Evolutionary conservation across 2,888 invertebrate genomes (phyloP).

Genomic region (Neoaliturus tenellus): DNA sequence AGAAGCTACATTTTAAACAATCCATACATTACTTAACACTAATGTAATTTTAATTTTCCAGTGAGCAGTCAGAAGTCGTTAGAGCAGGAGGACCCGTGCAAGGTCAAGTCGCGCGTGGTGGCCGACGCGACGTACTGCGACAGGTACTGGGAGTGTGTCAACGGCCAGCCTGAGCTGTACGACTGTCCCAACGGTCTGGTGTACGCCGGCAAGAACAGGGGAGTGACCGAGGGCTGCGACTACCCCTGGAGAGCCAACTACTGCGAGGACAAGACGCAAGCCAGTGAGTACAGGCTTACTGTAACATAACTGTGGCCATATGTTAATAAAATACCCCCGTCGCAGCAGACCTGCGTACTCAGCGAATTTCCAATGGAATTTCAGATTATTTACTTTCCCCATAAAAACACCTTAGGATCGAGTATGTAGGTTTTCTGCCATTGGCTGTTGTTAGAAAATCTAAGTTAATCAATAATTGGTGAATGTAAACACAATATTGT

Average conservation of each 20-base stretch:
- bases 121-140: constrained; percentile 89
- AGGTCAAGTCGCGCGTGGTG: constrained; percentile 84
- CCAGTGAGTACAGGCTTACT: constrained; percentile 76
- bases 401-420: too few relatives aligned
- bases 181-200: constrained; percentile 95
- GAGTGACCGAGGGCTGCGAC: constrained; percentile 93
- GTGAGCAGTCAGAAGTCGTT: constrained; percentile 61
- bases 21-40: not conserved
- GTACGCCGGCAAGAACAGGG: constrained; percentile 91
- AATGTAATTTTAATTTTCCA: constrained; percentile 27
- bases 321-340: too few relatives aligned
- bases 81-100: constrained; percentile 86
- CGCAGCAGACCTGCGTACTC: too few relatives aligned
- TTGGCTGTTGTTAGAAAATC: too few relatives aligned
- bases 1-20: too few relatives aligned
- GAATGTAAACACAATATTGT: too few relatives aligned
- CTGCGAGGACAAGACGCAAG: constrained; percentile 88
- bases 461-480: too few relatives aligned
- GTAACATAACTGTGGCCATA: too few relatives aligned
- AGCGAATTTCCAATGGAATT: too few relatives aligned
- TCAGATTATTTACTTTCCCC: too few relatives aligned
- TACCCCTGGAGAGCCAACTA: constrained; percentile 94
- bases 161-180: constrained; percentile 87
- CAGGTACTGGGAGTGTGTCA: constrained; percentile 91
- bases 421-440: too few relatives aligned